Percentiles rank a stretch among this genome's conserved stretches.
Evolutionary conservation across 2,797 vertebrate genomes (phyloP).

Genomic region (Nasua narica): DNA sequence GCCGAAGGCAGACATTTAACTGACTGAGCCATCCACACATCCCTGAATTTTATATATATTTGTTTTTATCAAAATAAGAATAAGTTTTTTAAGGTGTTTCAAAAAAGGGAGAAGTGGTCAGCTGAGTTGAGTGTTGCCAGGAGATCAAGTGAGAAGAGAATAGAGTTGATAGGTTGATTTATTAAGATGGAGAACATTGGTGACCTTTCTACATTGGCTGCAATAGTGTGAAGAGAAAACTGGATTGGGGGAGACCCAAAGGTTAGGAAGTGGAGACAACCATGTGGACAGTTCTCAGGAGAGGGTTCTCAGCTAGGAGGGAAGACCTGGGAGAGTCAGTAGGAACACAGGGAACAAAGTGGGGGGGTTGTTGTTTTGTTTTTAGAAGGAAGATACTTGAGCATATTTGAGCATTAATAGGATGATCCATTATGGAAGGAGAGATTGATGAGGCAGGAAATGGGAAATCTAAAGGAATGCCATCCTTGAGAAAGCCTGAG

Average conservation of each 20-base stretch:
- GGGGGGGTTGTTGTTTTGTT: background rate
- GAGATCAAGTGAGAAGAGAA: background rate
- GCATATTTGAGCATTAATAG: background rate
- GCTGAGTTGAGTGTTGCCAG: background rate
- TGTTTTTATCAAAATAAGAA: background rate
- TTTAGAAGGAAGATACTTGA: background rate
- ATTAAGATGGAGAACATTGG: background rate
- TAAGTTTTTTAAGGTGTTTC: background rate
- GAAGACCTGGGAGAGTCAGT: background rate
- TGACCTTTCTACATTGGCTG: background rate
- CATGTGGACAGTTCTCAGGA: background rate
- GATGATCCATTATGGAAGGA: background rate
- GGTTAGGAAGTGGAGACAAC: background rate
- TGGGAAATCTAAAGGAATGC: background rate
- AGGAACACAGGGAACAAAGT: background rate
- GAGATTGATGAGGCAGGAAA: background rate
- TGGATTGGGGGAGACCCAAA: background rate
- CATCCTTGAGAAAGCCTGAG: background rate
- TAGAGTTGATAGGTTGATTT: background rate
- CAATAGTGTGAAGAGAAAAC: too few relatives aligned
- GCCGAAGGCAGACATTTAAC: background rate
- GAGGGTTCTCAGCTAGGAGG: background rate
- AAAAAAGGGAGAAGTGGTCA: background rate
- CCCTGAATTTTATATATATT: background rate
- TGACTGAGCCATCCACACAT: background rate